A percentile compares a stretch with the other conserved stretches of the same genome.
These are phyloP conservation scores for Ochropacha duplaris DNA, from an alignment of 2,888 invertebrate genomes.

Conservation along the genomic window DNA sequence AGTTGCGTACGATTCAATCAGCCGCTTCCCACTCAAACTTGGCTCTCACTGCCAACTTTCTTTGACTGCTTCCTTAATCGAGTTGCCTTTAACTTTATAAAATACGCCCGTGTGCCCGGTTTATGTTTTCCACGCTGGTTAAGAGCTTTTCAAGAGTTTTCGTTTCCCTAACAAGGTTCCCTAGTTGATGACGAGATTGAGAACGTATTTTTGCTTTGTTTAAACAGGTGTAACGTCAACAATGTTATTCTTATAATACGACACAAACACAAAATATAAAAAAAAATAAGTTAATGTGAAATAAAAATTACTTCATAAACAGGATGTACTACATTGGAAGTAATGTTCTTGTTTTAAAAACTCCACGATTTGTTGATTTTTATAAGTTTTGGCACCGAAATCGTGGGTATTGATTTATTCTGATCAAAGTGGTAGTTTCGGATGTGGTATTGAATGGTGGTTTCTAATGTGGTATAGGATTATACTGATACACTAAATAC, in stretches of 20 bases:
- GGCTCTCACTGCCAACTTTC: constrained; percentile 58
- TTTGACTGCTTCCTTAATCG: constrained; percentile 70
- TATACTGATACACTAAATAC: no score
- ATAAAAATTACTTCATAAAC: no score
- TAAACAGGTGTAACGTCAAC: constrained; percentile 1
- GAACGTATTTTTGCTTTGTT: constrained; percentile 23
- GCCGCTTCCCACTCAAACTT: constrained; percentile 52
- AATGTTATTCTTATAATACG: not conserved
- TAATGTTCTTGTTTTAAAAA: no score
- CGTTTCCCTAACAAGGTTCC: constrained; percentile 61
- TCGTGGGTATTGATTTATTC: no score
- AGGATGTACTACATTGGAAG: no score
- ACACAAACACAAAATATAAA: no score
- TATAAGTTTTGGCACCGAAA: no score
- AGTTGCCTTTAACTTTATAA: constrained; percentile 74
- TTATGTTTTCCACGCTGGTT: constrained; percentile 71
- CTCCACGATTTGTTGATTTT: no score
- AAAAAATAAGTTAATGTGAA: no score
- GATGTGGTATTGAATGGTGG: no score
- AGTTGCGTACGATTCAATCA: constrained; percentile 60
- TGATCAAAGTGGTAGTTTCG: no score
- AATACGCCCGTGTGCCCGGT: constrained; percentile 70
- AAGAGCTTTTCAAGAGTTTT: constrained; percentile 70
- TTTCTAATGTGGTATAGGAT: no score
- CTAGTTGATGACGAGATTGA: constrained; percentile 48